Base-by-base conservation (phyloP, 2,797 vertebrate species). In the Sebastes paucispinis region DNA sequence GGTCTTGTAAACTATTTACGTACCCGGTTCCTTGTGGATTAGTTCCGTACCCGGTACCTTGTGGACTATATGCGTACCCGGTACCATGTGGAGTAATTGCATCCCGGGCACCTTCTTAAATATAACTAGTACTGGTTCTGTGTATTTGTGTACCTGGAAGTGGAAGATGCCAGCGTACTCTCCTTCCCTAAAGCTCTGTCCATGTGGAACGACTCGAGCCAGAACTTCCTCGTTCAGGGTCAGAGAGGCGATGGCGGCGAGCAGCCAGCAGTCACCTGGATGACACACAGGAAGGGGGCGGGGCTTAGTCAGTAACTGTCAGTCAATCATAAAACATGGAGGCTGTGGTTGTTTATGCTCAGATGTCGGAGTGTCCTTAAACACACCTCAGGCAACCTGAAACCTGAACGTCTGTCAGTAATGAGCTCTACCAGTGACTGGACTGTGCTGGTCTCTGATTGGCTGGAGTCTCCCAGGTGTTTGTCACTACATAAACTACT, bases 221-320 rank as follows among this genome's bases (percentile, higher is more conserved):
- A 98, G 89, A 78, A 98, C 83, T 6, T 97, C 96, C 24, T 96
- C 82, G 39, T 98, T 96, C 81, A 98, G 81, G 3, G 97, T 98
- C 79, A 98, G 95, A 24, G 97, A 98, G 12, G 97, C 97, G 7
- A 98, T 98, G 85, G 97, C 97, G 0, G 97, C 97, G 73, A 98
- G 92, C 24, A 98, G 94, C 97, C 97, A 98, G 89, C 97, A 98
- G 94, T 98, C 97, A 68, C 97, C 97, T 98, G 62, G 29, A 63
- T 20, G 43, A 75, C 5, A 14, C 16, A 69, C 50, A 78, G 66
- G 50, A 10, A 76, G 22, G 22, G 36, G 68, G 75, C 16, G 36
- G 76, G 55, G 24, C 47, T 66, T 70, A 31, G 4, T 58, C 14
- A 32, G n/a, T 16, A 12, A 64, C 20, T 14, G 29, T 27, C 14